Conservation (phyloP, 1,140 invertebrate species). For the Hycleus cichorii region DNA sequence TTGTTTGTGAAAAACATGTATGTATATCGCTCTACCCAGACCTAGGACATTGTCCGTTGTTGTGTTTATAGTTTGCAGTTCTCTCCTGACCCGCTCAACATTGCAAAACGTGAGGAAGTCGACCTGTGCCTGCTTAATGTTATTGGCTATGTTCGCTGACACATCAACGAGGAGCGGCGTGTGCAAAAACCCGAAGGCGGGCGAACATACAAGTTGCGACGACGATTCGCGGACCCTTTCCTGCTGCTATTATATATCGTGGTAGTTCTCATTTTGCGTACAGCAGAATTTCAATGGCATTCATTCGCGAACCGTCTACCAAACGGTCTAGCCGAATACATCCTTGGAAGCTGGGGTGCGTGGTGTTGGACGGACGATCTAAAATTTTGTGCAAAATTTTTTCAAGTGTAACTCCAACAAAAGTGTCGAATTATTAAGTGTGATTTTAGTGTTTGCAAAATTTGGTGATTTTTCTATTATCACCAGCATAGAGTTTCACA, state of each 20-base stretch:
- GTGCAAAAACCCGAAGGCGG: constrained; percentile 29
- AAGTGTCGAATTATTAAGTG: too few species aligned
- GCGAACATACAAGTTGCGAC: constrained; percentile 11
- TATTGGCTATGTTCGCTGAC: constrained; percentile 12
- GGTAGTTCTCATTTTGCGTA: too few species aligned
- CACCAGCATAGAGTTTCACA: not conserved
- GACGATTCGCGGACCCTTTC: constrained; percentile 13
- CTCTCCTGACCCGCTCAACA: constrained; percentile 37
- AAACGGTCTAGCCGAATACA: constrained; percentile 13
- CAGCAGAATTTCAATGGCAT: not conserved
- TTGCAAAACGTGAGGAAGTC: constrained; percentile 29
- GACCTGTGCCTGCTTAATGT: too few species aligned
- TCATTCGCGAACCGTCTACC: constrained; percentile 19
- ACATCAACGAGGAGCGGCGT: constrained; percentile 14
- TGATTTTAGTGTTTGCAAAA: too few species aligned
- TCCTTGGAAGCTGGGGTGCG: constrained; percentile 10
- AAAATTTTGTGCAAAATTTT: too few species aligned
- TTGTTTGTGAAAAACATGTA: too few species aligned
- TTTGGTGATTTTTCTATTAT: too few species aligned
- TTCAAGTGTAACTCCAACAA: too few species aligned
- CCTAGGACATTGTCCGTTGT: constrained; percentile 35
- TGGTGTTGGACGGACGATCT: not conserved
- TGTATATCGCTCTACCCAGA: too few species aligned
- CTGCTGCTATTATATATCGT: not conserved
- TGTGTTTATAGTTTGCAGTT: constrained; percentile 11